These are phyloP conservation scores for Natator depressus DNA, from an alignment of 2,113 vertebrate species.

Conservation along the genomic window DNA sequence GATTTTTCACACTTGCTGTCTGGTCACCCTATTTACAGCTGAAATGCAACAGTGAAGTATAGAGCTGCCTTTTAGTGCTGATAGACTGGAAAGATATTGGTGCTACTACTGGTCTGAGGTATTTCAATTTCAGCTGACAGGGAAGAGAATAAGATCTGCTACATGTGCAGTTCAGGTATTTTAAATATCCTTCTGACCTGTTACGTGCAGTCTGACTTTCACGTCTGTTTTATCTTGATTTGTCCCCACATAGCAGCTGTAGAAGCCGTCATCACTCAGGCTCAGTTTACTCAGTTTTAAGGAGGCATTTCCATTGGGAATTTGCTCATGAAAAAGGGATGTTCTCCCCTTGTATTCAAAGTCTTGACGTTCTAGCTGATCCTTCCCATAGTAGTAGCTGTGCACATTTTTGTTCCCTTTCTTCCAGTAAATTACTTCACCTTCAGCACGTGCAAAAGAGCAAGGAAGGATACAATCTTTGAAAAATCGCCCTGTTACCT, in stretches of 20 bases:
- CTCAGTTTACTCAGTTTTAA: conserved; percentile 62
- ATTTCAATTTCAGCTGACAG: neutral
- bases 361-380: conserved; percentile 60
- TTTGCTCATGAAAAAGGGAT: conserved; percentile 54
- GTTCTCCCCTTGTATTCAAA: conserved; percentile 66
- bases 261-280: conserved; percentile 63
- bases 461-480: conserved; percentile 75
- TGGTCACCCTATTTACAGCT: neutral
- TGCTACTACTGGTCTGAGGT: fast-evolving
- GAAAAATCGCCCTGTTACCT: conserved; percentile 57
- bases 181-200: conserved; percentile 66
- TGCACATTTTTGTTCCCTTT: conserved; percentile 69
- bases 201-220: neutral
- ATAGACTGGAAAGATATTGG: neutral
- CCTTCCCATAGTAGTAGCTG: conserved; percentile 52
- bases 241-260: conserved; percentile 77
- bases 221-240: neutral
- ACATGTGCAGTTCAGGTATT: neutral
- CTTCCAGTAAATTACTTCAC: conserved; percentile 80
- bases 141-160: neutral
- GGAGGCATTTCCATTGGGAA: conserved; percentile 75
- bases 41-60: neutral
- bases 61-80: neutral
- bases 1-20: no score
- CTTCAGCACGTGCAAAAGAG: conserved; percentile 45